Evolutionary conservation across 1,140 invertebrate species (phyloP).

Genomic region (Drosophila triauraria): DNA sequence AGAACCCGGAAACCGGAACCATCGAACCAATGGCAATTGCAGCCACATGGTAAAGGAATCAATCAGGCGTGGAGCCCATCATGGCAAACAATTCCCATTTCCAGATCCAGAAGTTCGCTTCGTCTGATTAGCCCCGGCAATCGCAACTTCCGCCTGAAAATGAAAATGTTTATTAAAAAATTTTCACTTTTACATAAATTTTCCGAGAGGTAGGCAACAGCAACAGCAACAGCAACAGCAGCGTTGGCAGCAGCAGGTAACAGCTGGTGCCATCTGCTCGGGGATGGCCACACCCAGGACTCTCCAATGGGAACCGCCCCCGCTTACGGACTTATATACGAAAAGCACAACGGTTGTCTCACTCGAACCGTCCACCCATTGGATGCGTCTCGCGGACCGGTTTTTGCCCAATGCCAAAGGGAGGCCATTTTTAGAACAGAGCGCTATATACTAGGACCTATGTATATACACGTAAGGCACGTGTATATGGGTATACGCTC

Average conservation of each 20-base stretch:
- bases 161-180: constrained; percentile 82
- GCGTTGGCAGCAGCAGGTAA: constrained; percentile 38
- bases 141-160: constrained; percentile 73
- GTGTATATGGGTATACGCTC: constrained; percentile 22
- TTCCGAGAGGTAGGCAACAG: constrained; percentile 1
- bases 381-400: constrained; percentile 47
- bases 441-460: constrained; percentile 11
- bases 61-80: constrained; percentile 70
- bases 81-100: constrained; percentile 40
- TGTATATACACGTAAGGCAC: constrained; percentile 14
- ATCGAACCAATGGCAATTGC: constrained; percentile 40
- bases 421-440: constrained; percentile 51
- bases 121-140: constrained; percentile 66
- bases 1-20: constrained; percentile 28
- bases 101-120: constrained; percentile 30
- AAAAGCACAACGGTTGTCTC: constrained; percentile 52
- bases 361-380: constrained; percentile 50
- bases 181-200: constrained; percentile 82
- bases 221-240: constrained; percentile 18
- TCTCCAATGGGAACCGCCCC: constrained; percentile 51
- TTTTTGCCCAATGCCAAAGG: constrained; percentile 68
- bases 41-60: constrained; percentile 53
- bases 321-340: constrained; percentile 51
- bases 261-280: constrained; percentile 58
- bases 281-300: constrained; percentile 61